A percentile compares a stretch with the other conserved stretches of the same genome.
These are phyloP conservation scores for Pissodes strobi DNA, from an alignment of 1,140 invertebrate genomes.

Conservation along the genomic window DNA sequence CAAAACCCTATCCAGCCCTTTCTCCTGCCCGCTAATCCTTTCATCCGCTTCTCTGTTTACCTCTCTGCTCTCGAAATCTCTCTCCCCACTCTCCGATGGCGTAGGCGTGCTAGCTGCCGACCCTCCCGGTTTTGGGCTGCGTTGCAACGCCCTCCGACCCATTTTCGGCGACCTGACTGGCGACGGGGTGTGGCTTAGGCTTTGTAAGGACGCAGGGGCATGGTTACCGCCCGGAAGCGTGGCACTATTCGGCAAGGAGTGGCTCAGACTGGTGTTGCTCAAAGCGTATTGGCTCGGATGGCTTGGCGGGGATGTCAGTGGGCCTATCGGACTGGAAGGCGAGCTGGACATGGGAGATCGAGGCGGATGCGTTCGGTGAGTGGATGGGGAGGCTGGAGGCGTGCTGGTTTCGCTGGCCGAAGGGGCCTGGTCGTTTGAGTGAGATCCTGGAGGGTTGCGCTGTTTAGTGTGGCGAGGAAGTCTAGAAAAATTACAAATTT, in stretches of 20 bases:
- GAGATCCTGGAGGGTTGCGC: slow-evolving; percentile 57
- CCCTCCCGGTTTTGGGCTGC: slow-evolving; percentile 51
- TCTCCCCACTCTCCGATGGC: slow-evolving; percentile 41
- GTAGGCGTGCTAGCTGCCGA: slow-evolving; percentile 53
- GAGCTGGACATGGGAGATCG: slow-evolving; percentile 52
- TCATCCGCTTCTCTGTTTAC: slow-evolving; percentile 23
- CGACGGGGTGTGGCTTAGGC: slow-evolving; percentile 32
- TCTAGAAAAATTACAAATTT: slow-evolving; percentile 13
- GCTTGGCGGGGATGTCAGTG: slow-evolving; percentile 19
- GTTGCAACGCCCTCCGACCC: slow-evolving; percentile 60
- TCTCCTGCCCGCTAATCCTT: slow-evolving; percentile 44
- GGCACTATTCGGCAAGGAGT: slow-evolving; percentile 25
- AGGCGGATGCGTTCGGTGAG: slow-evolving; percentile 56
- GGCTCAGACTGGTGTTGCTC: slow-evolving; percentile 33
- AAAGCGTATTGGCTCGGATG: slow-evolving; percentile 25
- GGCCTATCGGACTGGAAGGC: slow-evolving; percentile 47
- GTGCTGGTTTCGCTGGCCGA: slow-evolving; percentile 60
- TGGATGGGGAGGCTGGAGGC: slow-evolving; percentile 56
- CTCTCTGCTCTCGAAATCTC: slow-evolving; percentile 7
- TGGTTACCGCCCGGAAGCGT: neutral
- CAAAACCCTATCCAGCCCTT: slow-evolving; percentile 63
- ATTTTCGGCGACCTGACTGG: slow-evolving; percentile 62
- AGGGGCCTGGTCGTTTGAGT: slow-evolving; percentile 9
- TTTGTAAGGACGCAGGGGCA: slow-evolving; percentile 1
- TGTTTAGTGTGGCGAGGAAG: slow-evolving; percentile 45